Evolutionary conservation across 1,140 invertebrate species (phyloP), one percentile per base, ranked within the genome.

Genomic region (Ceratina australensis): DNA sequence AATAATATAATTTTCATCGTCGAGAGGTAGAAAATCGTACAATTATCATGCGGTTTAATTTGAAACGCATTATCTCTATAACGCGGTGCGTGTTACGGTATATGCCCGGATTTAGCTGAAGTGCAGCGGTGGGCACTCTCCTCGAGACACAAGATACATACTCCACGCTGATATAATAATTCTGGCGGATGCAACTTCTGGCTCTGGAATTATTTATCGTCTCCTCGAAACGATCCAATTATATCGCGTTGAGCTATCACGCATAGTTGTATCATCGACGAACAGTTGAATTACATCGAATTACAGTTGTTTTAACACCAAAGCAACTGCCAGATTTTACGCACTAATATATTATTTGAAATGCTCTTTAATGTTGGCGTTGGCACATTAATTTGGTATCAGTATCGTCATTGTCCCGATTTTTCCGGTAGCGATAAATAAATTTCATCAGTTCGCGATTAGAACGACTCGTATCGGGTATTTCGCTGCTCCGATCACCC

Each of bases 391-490:
- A n/a, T n/a, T n/a, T n/a, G n/a, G n/a, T n/a, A n/a, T n/a, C n/a
- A n/a, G n/a, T n/a, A n/a, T n/a, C n/a, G n/a, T n/a, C n/a, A n/a
- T n/a, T n/a, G n/a, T n/a, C n/a, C n/a, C n/a, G n/a, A n/a, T n/a
- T n/a, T n/a, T n/a, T 42, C 33, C 8, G 33, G 33, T 42, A 42
- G 33, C 33, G 33, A 10, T 42, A 42, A 42, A 42, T 42, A 10
- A 42, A 42, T 42, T 42, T 42, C 33, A 5, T 42, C 33, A 42
- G n/a, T 84, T 83, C 64, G 82, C 67, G 82, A 73, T 78, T 73
- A 77, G 59, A 78, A 83, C 72, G 68, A 75, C 72, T 33, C 50
- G 56, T 52, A 42, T 42, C 33, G 28, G 28, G 33, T 42, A 10
- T 42, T 42, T 42, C 33, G 33, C 33, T 5, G 5, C 33, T 42